These are phyloP conservation scores for Cheilosia grossa DNA, from an alignment of 2,888 invertebrate species.

Conservation along the genomic window DNA sequence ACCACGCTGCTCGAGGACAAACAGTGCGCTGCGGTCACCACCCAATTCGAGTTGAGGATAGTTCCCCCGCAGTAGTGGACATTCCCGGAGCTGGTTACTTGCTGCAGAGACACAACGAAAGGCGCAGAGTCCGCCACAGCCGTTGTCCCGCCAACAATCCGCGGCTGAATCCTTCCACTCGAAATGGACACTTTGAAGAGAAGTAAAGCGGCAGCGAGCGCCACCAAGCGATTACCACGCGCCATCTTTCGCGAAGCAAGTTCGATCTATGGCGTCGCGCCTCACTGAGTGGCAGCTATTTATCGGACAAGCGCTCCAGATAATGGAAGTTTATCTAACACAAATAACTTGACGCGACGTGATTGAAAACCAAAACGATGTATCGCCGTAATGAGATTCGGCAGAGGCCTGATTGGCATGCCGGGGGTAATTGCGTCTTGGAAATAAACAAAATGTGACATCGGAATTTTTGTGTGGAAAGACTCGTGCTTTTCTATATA, in stretches of 20 bases:
- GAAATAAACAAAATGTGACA: neutral
- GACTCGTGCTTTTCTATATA: too few relatives aligned
- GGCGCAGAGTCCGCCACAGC: slow-evolving; percentile 79
- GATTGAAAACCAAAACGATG: slow-evolving; percentile 30
- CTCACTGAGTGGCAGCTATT: slow-evolving; percentile 11
- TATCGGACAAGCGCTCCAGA: slow-evolving; percentile 17
- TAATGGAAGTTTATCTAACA: slow-evolving; percentile 26
- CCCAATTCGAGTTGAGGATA: slow-evolving; percentile 80
- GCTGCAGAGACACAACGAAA: slow-evolving; percentile 80
- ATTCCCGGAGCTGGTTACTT: slow-evolving; percentile 52
- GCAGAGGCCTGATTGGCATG: slow-evolving; percentile 3
- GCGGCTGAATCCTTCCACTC: slow-evolving; percentile 64
- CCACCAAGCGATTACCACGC: neutral
- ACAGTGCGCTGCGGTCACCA: slow-evolving; percentile 82
- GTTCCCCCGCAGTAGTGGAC: slow-evolving; percentile 81
- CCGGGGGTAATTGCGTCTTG: neutral
- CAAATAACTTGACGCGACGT: slow-evolving; percentile 1
- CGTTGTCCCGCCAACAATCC: slow-evolving; percentile 79
- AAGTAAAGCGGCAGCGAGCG: slow-evolving; percentile 8
- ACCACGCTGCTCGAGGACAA: slow-evolving; percentile 77
- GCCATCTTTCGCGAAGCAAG: slow-evolving; percentile 17
- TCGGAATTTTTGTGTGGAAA: too few relatives aligned
- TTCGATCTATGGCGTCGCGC: neutral
- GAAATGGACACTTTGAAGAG: neutral
- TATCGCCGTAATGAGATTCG: slow-evolving; percentile 30